A percentile compares a stretch with the other conserved stretches of the same genome.
phyloP scores from a whole-genome alignment of 2,888 invertebrate genomes.

The Coecobrya sp. region DNA sequence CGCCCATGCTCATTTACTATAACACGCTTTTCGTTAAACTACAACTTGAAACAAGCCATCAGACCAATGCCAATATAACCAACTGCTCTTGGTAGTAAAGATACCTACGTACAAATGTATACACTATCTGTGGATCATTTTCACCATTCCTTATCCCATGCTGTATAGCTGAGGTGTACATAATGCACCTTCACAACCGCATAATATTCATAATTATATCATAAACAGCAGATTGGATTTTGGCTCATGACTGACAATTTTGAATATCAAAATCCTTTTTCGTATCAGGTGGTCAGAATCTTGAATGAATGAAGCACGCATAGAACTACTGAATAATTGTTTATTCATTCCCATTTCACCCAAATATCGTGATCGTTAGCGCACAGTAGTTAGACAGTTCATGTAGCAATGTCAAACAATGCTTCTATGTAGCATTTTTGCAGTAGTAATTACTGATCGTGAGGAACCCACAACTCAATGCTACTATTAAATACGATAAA shows the following conservation, averaged over 20 bases:
- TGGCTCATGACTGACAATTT: slow-evolving; percentile 5
- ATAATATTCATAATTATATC: not conserved
- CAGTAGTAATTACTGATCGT: too few species aligned
- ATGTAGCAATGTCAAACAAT: too few species aligned
- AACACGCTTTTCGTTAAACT: slow-evolving; percentile 39
- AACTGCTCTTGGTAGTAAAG: slow-evolving; percentile 18
- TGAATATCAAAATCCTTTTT: slow-evolving; percentile 36
- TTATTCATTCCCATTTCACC: slow-evolving; percentile 3
- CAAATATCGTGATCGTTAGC: too few species aligned
- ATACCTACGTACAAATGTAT: too few species aligned
- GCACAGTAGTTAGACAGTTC: too few species aligned
- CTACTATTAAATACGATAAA: too few species aligned
- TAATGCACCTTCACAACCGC: not conserved
- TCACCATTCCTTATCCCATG: not conserved
- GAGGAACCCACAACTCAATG: too few species aligned
- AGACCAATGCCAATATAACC: not conserved
- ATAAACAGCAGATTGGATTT: slow-evolving; percentile 46
- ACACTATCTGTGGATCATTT: too few species aligned
- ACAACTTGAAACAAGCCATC: not conserved
- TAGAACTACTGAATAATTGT: slow-evolving; percentile 59
- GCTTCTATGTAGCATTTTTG: too few species aligned
- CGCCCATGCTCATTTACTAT: slow-evolving; percentile 61
- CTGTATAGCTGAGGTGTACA: not conserved
- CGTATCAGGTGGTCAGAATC: slow-evolving; percentile 61
- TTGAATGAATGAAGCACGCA: slow-evolving; percentile 63